Conservation (phyloP, 2,797 vertebrate genomes). For the Nannoperca australis region DNA sequence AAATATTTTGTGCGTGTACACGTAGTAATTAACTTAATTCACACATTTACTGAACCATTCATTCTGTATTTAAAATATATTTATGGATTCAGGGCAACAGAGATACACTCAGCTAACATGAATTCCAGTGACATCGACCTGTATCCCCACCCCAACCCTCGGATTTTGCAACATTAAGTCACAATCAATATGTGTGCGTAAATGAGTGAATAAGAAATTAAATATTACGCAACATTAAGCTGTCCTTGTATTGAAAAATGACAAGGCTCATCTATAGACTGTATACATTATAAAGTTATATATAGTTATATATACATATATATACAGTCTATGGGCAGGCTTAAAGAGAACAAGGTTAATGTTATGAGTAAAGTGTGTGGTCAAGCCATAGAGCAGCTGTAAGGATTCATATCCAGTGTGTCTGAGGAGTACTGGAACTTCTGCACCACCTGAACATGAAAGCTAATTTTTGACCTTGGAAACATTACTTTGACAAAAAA, state of each 20-base stretch:
- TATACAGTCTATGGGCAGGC: not conserved
- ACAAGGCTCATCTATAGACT: too few relatives aligned
- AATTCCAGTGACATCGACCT: not conserved
- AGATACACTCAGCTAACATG: not conserved
- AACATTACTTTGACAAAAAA: not conserved
- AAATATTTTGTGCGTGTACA: too few relatives aligned
- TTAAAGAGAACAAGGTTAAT: not conserved
- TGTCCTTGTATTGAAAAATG: too few relatives aligned
- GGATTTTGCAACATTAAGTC: not conserved
- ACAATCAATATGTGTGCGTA: not conserved
- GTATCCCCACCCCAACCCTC: not conserved
- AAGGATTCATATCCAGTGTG: not conserved
- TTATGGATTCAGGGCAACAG: not conserved
- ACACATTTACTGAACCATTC: not conserved
- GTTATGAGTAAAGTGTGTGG: not conserved
- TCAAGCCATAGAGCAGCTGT: not conserved
- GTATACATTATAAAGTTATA: too few relatives aligned
- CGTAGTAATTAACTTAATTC: too few relatives aligned
- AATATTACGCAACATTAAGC: too few relatives aligned
- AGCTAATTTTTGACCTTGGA: not conserved
- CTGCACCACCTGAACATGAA: not conserved
- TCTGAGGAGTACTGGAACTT: not conserved
- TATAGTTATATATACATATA: too few relatives aligned
- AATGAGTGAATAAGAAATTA: not conserved
- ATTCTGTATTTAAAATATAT: not conserved